A percentile compares a stretch with the other conserved stretches of the same genome.
phyloP scores from a whole-genome alignment of 2,113 vertebrate genomes.

The Heterotilapia buettikoferi region DNA sequence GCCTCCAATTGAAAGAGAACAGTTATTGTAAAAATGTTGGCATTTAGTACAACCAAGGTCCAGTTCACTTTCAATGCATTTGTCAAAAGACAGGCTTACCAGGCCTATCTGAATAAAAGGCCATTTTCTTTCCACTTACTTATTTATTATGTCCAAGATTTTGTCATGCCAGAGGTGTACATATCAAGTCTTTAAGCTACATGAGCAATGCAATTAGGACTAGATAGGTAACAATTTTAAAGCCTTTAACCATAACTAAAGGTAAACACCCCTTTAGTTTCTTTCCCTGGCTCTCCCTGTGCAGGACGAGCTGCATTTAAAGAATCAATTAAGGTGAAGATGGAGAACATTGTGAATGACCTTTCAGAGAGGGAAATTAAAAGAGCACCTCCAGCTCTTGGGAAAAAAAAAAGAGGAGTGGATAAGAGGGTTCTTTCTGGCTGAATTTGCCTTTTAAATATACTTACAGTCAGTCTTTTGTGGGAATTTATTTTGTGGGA shows the following conservation, averaged over 20 bases:
- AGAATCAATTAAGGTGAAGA: constrained; percentile 74
- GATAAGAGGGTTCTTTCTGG: constrained; percentile 62
- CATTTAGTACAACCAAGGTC: constrained; percentile 30
- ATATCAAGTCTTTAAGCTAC: constrained; percentile 4
- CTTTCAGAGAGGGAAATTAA: constrained; percentile 73
- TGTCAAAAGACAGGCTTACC: constrained; percentile 32
- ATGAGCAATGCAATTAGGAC: constrained; percentile 20
- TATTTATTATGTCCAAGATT: constrained; percentile 14
- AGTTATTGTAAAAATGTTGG: constrained; percentile 31
- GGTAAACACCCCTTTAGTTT: constrained; percentile 39
- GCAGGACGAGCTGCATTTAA: constrained; percentile 62
- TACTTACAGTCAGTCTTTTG: constrained; percentile 63
- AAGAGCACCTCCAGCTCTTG: constrained; percentile 71
- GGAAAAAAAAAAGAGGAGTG: constrained; percentile 32
- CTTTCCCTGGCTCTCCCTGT: neutral
- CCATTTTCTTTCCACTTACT: constrained; percentile 42
- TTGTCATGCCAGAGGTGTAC: constrained; percentile 22
- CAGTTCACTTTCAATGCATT: neutral
- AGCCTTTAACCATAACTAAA: constrained; percentile 49
- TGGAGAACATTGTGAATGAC: constrained; percentile 70
- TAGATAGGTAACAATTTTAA: constrained; percentile 30
- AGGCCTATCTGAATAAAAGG: neutral
- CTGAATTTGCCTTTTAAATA: constrained; percentile 72
- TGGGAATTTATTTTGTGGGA: constrained; percentile 65
- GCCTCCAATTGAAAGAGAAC: constrained; percentile 7